phyloP scores from a whole-genome alignment of 2,888 invertebrate species.

The Perdita meconis region DNA sequence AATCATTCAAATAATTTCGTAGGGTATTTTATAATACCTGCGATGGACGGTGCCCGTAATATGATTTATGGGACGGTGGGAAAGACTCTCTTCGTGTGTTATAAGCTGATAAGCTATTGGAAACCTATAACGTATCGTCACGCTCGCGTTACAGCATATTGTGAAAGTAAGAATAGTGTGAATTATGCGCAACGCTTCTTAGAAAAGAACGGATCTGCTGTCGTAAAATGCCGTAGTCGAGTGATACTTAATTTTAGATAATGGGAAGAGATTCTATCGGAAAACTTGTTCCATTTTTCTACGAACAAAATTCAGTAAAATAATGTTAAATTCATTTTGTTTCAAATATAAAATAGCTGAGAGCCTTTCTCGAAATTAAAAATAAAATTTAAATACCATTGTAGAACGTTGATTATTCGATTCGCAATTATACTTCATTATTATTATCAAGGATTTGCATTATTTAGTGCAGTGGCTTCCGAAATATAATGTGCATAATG shows the following conservation, averaged over 20 bases:
- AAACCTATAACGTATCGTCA: slow-evolving; percentile 40
- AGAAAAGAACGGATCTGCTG: not conserved
- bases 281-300: not conserved
- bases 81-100: slow-evolving; percentile 4
- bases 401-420: too few relatives aligned
- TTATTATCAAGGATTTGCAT: too few relatives aligned
- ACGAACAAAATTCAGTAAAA: too few relatives aligned
- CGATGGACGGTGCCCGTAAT: not conserved
- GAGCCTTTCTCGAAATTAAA: too few relatives aligned
- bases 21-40: too few relatives aligned
- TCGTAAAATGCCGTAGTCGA: not conserved
- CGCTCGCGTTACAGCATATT: slow-evolving; percentile 3
- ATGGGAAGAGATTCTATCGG: not conserved
- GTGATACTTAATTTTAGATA: not conserved
- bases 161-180: slow-evolving; percentile 26
- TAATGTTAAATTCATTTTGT: too few relatives aligned
- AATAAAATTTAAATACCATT: too few relatives aligned
- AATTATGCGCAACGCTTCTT: slow-evolving; percentile 10
- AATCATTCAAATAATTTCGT: not conserved
- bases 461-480: too few relatives aligned
- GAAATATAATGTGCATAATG: too few relatives aligned
- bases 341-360: too few relatives aligned
- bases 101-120: slow-evolving; percentile 41
- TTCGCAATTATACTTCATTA: too few relatives aligned
- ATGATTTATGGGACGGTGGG: slow-evolving; percentile 23